Base-by-base conservation (phyloP, 2,113 vertebrate genomes). In the Tretioscincus oriximinensis region DNA sequence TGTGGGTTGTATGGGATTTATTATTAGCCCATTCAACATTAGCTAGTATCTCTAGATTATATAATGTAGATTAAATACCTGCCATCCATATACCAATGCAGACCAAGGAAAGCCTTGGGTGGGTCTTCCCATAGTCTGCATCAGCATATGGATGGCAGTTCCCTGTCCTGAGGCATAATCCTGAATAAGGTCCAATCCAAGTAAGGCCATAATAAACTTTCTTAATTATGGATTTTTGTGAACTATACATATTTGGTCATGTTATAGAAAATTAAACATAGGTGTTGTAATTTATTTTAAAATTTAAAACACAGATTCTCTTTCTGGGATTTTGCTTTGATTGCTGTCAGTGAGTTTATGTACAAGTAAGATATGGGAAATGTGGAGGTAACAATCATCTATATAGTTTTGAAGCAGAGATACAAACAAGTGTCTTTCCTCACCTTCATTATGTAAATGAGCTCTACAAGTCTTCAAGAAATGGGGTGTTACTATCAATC, bases 401-500 rank as follows among this genome's bases (percentile, higher is more conserved):
- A 35, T 0, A 4, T 20, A 82, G 3, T 58, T 6, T 64, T 49
- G 60, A 9, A 61, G 76, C 10, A 87, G 67, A 74, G 68, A 82
- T 45, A 64, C 82, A 90, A 80, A 89, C 71, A n/a, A 72, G 70
- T 12, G 63, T 29, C 45, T 69, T 24, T 69, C 58, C 80, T 76
- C 31, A 26, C 64, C 81, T 86, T 11, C 80, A 81, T 67, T 69
- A 45, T 69, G 71, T 77, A 54, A 89, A 88, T 87, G 90, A 92
- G 86, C 65, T 66, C 84, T 82, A 87, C 2, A 63, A 80, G 18
- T 76, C 82, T 77, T 69, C 11, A 18, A 77, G 82, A 83, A 81
- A 79, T 72, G 67, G 0, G 1, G 22, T 87, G 89, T 91, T 90
- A 91, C 89, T 88, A 84, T 88, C 87, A 90, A 85, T 88, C 86